Base-by-base conservation (phyloP, 2,113 vertebrate species). In the Burhinus oedicnemus region DNA sequence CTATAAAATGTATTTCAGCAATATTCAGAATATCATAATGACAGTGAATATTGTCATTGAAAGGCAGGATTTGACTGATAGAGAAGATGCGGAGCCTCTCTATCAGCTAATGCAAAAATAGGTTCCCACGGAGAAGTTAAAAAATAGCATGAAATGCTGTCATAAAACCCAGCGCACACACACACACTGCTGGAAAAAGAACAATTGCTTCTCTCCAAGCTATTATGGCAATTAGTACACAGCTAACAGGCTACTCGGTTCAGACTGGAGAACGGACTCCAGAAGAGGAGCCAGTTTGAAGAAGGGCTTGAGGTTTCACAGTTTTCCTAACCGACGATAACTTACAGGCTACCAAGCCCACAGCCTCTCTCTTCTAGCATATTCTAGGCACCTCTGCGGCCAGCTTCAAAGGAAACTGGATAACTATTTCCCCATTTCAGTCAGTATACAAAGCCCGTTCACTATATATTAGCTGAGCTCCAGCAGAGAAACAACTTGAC, bases 401-500 rank as follows among this genome's bases (percentile, higher is more conserved):
- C 88, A 80, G 60, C 83, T 85, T 93, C 90, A 64, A 57, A 96
- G 81, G 70, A 72, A 72, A 47, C 52, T 69, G 42, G 78, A 25
- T 91, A 95, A 86, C 83, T 83, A 47, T 69, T 95, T 96, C 87
- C 78, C 49, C 80, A 88, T 89, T 96, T 93, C 66, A 96, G 76
- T 36, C 87, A 89, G 66, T 51, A 40, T 52, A 89, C 89, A 95
- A 79, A 95, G 79, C 71, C 89, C 79, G 87, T 95, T 97, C 78
- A 54, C 82, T 82, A 90, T 18, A 87, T 61, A 96, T 96, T 94
- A 97, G 87, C 62, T 40, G 68, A 89, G 68, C 76, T 76, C 87
- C 89, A 96, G 81, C 84, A 93, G 90, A 38, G 79, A 97, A 95
- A 96, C 93, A 97, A 93, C 68, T 69, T 96, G 76, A 96, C 94